Evolutionary conservation across 2,797 vertebrate species (phyloP).

Genomic region (Geotria australis): DNA sequence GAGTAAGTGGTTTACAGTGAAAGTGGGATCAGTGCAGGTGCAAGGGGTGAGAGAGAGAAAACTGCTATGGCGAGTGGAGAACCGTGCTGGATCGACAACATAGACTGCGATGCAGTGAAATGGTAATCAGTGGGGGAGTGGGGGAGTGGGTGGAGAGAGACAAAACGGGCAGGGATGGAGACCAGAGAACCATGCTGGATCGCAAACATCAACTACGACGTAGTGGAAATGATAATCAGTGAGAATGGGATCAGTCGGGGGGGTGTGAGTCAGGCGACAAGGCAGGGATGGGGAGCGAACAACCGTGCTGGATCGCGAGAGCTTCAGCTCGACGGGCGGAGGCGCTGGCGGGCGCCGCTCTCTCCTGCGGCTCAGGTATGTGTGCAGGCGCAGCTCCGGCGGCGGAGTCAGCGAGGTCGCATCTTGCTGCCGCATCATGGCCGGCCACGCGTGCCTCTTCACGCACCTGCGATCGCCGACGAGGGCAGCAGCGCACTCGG

Average conservation of each 20-base stretch:
- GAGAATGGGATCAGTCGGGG: background rate
- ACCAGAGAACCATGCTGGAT: too few species aligned
- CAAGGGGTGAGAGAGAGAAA: background rate
- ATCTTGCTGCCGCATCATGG: conserved; percentile 74
- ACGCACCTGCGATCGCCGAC: conserved; percentile 27
- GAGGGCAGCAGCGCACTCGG: background rate
- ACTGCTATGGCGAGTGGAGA: background rate
- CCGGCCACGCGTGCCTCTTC: conserved; percentile 61
- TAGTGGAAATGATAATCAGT: background rate
- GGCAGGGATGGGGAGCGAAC: conserved; percentile 4
- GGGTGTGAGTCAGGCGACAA: background rate
- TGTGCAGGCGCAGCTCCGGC: conserved; percentile 57
- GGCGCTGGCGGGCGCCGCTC: conserved; percentile 62
- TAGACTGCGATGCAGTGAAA: too few species aligned
- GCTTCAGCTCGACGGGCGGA: conserved; percentile 63
- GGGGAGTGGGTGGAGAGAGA: too few species aligned
- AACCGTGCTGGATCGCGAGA: conserved; percentile 89
- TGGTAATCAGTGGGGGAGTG: too few species aligned
- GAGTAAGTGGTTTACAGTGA: too few species aligned
- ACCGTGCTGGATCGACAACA: background rate
- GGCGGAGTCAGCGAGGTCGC: conserved; percentile 44
- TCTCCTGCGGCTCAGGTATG: conserved; percentile 58
- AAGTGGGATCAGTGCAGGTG: background rate
- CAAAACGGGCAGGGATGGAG: too few species aligned
- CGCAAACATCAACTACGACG: too few species aligned